phyloP scores from a whole-genome alignment of 37 sponge, comb jelly and placozoan species.

The Oscarella lobularis region DNA sequence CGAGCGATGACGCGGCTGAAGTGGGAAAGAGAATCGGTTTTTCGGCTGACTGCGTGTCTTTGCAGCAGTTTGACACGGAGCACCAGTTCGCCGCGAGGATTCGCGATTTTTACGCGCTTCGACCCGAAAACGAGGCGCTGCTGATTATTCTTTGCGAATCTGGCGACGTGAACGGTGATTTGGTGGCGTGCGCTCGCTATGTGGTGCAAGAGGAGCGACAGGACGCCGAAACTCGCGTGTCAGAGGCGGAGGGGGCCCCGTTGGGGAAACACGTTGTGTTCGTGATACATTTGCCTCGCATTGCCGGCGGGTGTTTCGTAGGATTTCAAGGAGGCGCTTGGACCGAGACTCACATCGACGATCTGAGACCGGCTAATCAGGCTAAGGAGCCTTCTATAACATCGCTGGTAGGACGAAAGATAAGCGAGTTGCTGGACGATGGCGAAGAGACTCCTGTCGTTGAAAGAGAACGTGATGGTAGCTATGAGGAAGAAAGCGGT shows the following conservation, averaged over 20 bases:
- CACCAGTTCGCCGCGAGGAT: background rate
- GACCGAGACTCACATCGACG: slow-evolving; percentile 64
- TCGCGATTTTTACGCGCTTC: background rate
- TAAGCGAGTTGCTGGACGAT: background rate
- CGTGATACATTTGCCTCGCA: slow-evolving; percentile 38
- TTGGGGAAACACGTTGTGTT: slow-evolving; percentile 25
- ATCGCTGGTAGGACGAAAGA: background rate
- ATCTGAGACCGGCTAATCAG: slow-evolving; percentile 20
- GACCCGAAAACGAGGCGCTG: background rate
- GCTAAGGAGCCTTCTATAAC: background rate
- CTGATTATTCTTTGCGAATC: slow-evolving; percentile 38
- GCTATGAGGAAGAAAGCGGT: too few species aligned
- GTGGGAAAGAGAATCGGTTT: background rate
- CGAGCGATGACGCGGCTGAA: background rate
- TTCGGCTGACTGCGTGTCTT: background rate
- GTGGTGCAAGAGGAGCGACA: slow-evolving; percentile 19
- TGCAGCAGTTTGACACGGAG: slow-evolving; percentile 7
- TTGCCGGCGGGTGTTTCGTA: slow-evolving; percentile 26
- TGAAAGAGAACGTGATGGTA: too few species aligned
- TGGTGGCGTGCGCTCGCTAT: slow-evolving; percentile 39
- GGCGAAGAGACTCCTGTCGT: too few species aligned
- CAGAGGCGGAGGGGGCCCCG: background rate
- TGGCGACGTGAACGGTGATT: slow-evolving; percentile 18
- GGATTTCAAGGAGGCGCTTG: slow-evolving; percentile 70
- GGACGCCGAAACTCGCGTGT: background rate